Evolutionary conservation across 92 coral and sea anemone species (phyloP).

Genomic region (Metridium senile): DNA sequence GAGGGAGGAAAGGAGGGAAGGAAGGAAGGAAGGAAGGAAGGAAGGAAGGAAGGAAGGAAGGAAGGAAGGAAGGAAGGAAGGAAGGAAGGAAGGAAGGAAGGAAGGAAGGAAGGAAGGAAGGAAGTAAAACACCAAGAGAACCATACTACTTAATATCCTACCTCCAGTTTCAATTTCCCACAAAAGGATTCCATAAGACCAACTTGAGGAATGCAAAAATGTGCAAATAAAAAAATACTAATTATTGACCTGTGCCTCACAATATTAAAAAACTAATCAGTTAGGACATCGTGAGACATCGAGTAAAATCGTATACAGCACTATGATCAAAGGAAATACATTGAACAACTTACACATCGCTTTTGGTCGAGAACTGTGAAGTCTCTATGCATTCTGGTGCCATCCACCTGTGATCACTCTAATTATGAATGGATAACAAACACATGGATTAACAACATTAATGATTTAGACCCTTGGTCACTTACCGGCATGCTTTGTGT

Average conservation of each 20-base stretch:
- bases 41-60: neutral
- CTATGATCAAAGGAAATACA: neutral
- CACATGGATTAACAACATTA: neutral
- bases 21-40: neutral
- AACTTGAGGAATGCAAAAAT: constrained; percentile 31
- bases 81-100: neutral
- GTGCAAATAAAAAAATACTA: neutral
- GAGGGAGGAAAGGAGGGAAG: neutral
- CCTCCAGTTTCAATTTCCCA: constrained; percentile 92
- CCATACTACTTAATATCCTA: neutral
- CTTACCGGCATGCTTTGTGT: too few species aligned
- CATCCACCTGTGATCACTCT: constrained; percentile 76
- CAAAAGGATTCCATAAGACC: constrained; percentile 76
- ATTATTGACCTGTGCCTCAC: neutral
- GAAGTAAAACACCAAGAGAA: neutral
- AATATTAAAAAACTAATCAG: too few species aligned
- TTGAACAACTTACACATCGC: constrained; percentile 65
- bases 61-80: too few species aligned
- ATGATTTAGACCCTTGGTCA: neutral
- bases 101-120: neutral
- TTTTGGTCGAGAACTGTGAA: constrained; percentile 53
- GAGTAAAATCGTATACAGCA: too few species aligned
- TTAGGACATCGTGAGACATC: too few species aligned
- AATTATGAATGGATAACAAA: too few species aligned
- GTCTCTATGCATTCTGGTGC: constrained; percentile 67